These are phyloP conservation scores for Mesochorus sp. DNA, from an alignment of 2,888 invertebrate genomes.

Conservation along the genomic window DNA sequence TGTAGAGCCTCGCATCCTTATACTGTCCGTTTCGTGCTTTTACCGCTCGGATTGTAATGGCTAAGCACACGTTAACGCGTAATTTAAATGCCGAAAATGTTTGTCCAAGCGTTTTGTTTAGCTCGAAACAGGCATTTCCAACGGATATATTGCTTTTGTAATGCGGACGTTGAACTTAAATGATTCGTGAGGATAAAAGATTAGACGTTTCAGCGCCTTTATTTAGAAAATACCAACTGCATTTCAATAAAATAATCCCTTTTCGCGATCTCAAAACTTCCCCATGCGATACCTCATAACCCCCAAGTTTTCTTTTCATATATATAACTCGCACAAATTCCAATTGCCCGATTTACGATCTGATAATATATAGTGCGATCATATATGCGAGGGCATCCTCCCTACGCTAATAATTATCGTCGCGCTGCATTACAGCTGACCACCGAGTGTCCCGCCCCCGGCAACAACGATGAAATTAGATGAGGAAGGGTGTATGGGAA, in stretches of 20 bases:
- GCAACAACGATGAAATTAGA: conserved; percentile 33
- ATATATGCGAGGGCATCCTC: not conserved
- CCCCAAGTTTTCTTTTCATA: too few species aligned
- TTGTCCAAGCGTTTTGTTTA: conserved; percentile 31
- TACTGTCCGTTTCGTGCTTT: not conserved
- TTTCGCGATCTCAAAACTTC: too few species aligned
- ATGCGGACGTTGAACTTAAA: conserved; percentile 21
- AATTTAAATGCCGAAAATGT: conserved; percentile 49
- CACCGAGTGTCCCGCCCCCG: conserved; percentile 7
- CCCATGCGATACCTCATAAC: too few species aligned
- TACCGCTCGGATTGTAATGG: not conserved
- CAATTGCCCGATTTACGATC: too few species aligned
- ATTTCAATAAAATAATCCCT: too few species aligned
- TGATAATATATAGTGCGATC: not conserved
- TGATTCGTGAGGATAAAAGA: conserved; percentile 19
- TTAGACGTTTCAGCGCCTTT: too few species aligned
- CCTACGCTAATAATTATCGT: conserved; percentile 6
- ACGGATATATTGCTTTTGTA: conserved; percentile 19
- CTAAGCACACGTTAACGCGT: conserved; percentile 44
- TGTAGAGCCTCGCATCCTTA: conserved; percentile 2
- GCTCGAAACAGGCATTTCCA: conserved; percentile 16
- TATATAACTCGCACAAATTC: too few species aligned
- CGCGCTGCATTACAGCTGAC: conserved; percentile 5
- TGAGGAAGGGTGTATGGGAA: conserved; percentile 34
- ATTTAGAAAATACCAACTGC: too few species aligned